A percentile compares a stretch with the other conserved stretches of the same genome.
phyloP scores from a whole-genome alignment of 2,888 invertebrate genomes.

The Papilio protenor region DNA sequence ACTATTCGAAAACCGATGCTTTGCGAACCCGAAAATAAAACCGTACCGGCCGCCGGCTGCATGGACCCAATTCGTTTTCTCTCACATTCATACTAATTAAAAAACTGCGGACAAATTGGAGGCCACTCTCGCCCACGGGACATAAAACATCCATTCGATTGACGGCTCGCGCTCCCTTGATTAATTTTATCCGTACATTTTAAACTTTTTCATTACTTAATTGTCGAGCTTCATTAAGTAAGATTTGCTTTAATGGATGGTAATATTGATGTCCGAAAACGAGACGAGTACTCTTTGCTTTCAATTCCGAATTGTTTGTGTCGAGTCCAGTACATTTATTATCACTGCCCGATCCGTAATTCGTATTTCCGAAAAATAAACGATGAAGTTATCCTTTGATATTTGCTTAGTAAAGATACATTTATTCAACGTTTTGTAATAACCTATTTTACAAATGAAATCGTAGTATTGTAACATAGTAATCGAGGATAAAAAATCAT shows the following conservation, averaged over 20 bases:
- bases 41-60: slow-evolving; percentile 52
- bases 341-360: not conserved
- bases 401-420: not conserved
- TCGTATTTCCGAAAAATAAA: not conserved
- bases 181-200: slow-evolving; percentile 80
- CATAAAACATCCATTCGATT: slow-evolving; percentile 81
- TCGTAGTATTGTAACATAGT: not conserved
- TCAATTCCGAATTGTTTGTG: slow-evolving; percentile 2
- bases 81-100: slow-evolving; percentile 81
- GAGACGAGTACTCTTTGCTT: slow-evolving; percentile 15
- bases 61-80: slow-evolving; percentile 77
- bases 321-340: slow-evolving; percentile 3
- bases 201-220: slow-evolving; percentile 75
- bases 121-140: slow-evolving; percentile 78
- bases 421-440: not conserved
- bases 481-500: not conserved
- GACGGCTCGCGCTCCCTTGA: slow-evolving; percentile 72
- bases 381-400: not conserved
- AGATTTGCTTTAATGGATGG: slow-evolving; percentile 53
- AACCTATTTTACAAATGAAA: not conserved
- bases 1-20: slow-evolving; percentile 34
- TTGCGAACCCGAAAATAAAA: slow-evolving; percentile 39
- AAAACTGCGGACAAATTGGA: slow-evolving; percentile 82
- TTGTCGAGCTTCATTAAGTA: slow-evolving; percentile 73
- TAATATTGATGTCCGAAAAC: slow-evolving; percentile 35